phyloP scores from a whole-genome alignment of 2,888 invertebrate genomes.

The Elysia crispata region DNA sequence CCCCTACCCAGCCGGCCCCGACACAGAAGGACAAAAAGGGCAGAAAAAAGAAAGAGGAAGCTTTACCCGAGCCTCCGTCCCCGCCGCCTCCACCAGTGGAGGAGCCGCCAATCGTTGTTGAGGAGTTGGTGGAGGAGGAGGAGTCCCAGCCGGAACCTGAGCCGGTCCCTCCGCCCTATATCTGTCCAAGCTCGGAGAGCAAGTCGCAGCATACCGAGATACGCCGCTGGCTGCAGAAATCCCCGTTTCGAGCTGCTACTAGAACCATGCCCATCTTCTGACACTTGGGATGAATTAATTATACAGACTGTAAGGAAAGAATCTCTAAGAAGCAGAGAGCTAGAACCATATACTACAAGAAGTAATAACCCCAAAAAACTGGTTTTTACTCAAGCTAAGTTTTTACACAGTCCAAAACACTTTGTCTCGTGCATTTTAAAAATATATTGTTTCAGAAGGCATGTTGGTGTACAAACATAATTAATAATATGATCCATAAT shows the following conservation, averaged over 20 bases:
- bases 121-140: background rate
- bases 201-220: slow-evolving; percentile 25
- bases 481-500: too few relatives aligned
- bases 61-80: background rate
- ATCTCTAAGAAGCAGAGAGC: too few relatives aligned
- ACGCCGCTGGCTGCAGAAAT: slow-evolving; percentile 22
- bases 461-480: too few relatives aligned
- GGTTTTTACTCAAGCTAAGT: too few relatives aligned
- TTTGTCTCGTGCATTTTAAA: too few relatives aligned
- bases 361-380: too few relatives aligned
- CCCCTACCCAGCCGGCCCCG: background rate
- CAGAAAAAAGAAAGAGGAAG: background rate
- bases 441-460: too few relatives aligned
- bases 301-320: too few relatives aligned
- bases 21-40: background rate
- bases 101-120: background rate
- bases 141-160: slow-evolving; percentile 22
- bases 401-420: too few relatives aligned
- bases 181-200: slow-evolving; percentile 36
- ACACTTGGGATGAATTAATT: too few relatives aligned
- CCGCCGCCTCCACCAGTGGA: background rate
- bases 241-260: slow-evolving; percentile 20
- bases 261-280: background rate
- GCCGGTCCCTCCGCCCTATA: background rate
- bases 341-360: too few relatives aligned